Base-by-base conservation (phyloP, 2,797 vertebrate species). In the Chromobotia macracanthus region DNA sequence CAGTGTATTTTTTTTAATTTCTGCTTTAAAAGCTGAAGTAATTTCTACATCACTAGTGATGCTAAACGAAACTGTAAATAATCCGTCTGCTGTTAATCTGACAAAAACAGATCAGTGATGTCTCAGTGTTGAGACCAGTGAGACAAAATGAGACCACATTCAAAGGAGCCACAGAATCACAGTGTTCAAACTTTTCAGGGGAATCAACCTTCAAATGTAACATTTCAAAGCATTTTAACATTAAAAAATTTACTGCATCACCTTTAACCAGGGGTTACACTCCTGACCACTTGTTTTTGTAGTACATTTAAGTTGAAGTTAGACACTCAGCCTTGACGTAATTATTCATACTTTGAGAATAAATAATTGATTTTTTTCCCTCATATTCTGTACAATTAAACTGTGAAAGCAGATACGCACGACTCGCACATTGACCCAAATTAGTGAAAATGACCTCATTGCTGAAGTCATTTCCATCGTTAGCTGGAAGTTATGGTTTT, bases 401-500 rank as follows among this genome's bases (percentile, higher is more conserved):
- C 31, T 53, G 41, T 68, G 65, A 41, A 70, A 82, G 70, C 50
- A 72, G 18, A 72, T 51, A 28, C 10, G 11, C 61, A 41, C 18
- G 66, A 71, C 12, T 72, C 16, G 38, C 71, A 35, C 10, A 31
- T 44, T 48, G 44, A 76, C 56, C 50, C 44, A 61, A 73, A 81
- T 83, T 72, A 69, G 55, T 19, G 4, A 25, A n/a, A 80, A 72
- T 63, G 61, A 83, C 71, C 68, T 72, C 31, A 44, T 65, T 9
- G 44, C 68, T 25, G 18, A 51, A 83, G 75, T 76, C 79, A 83
- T 80, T 84, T 73, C 25, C 18, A 4, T 21, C 15, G 0, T 67
- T 74, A 55, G 72, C 79, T 64, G 44, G 48, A 58, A 44, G 60
- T 79, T 58, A 76, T 67, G 67, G 19, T 71, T 65, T 72, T 79